Conservation (phyloP, 2,888 invertebrate species). For the Pammene fasciana region DNA sequence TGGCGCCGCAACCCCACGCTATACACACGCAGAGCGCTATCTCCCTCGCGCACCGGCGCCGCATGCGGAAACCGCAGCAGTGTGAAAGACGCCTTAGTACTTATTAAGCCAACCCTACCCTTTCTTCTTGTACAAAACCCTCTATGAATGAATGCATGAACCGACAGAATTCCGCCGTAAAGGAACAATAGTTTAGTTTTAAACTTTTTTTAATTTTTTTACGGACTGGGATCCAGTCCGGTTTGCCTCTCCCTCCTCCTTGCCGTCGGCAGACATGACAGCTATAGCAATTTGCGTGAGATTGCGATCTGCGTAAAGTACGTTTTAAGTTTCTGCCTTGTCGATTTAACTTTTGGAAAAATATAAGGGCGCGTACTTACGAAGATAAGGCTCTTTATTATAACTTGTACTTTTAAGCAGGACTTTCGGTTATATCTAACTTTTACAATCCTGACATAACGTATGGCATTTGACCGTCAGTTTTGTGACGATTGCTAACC, state of each 20-base stretch:
- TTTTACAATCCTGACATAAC: too few species aligned
- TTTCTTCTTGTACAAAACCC: conserved; percentile 59
- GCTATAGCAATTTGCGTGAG: conserved; percentile 64
- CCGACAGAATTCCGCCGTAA: conserved; percentile 65
- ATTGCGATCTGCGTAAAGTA: conserved; percentile 49
- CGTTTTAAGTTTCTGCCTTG: neutral
- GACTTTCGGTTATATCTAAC: too few species aligned
- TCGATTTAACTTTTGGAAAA: neutral
- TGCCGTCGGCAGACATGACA: conserved; percentile 54
- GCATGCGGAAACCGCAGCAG: too few species aligned
- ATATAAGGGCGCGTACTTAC: neutral
- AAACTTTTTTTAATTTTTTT: conserved; percentile 66
- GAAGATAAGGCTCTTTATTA: too few species aligned
- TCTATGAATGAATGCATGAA: conserved; percentile 82
- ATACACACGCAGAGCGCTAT: too few species aligned
- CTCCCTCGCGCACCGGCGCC: too few species aligned
- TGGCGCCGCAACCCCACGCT: too few species aligned
- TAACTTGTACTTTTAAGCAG: too few species aligned
- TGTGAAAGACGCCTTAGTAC: too few species aligned
- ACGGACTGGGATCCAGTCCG: conserved; percentile 68
- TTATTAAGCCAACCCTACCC: neutral
- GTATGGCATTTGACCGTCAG: too few species aligned
- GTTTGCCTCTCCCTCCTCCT: conserved; percentile 65
- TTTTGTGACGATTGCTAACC: too few species aligned
- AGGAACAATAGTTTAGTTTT: conserved; percentile 82